phyloP scores from a whole-genome alignment of 2,113 vertebrate species.

The Piaya cayana region DNA sequence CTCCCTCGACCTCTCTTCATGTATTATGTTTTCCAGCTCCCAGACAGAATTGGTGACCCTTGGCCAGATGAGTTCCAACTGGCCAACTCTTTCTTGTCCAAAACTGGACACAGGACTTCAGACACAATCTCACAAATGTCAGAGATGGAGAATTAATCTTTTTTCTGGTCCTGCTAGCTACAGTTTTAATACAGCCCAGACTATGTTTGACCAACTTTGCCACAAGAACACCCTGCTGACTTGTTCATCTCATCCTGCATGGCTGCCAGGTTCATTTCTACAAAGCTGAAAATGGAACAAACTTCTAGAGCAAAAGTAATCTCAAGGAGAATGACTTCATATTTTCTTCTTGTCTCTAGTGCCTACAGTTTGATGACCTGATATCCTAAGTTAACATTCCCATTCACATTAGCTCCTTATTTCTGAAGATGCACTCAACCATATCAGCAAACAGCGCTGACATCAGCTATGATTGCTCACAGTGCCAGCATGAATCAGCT shows the following conservation, averaged over 20 bases:
- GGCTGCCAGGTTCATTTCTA: background rate
- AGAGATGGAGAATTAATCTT: background rate
- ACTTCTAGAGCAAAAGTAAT: background rate
- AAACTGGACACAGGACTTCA: background rate
- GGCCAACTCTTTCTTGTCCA: background rate
- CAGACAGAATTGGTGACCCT: background rate
- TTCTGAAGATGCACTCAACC: background rate
- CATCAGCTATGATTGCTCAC: background rate
- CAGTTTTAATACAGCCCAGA: background rate
- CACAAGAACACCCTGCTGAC: background rate
- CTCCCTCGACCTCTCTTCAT: background rate
- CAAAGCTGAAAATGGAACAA: background rate
- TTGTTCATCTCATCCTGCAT: background rate
- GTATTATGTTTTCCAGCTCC: background rate
- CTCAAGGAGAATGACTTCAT: background rate
- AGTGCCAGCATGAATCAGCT: background rate
- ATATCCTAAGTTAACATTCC: background rate
- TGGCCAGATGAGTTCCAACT: background rate
- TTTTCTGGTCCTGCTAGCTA: background rate
- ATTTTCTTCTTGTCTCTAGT: background rate
- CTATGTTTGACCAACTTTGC: background rate
- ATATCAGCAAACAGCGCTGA: background rate
- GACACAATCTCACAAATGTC: background rate
- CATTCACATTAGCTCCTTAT: background rate
- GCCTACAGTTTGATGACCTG: background rate